Evolutionary conservation across 2,797 vertebrate genomes (phyloP).

Genomic region (Momotus momota): DNA sequence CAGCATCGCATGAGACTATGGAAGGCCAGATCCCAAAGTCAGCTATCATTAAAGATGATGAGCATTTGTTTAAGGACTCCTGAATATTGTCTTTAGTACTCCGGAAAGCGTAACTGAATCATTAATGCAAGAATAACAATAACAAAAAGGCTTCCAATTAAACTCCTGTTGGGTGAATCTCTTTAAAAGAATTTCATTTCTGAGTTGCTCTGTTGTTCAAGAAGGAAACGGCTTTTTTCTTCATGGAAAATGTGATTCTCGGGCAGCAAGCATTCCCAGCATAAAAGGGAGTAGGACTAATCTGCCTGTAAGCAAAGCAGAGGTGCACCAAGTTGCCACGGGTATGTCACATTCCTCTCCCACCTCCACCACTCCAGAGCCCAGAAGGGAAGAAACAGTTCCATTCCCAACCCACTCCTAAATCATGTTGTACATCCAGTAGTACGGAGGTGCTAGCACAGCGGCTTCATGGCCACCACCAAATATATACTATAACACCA

Average conservation of each 20-base stretch:
- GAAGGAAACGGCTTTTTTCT: background rate
- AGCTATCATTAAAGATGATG: background rate
- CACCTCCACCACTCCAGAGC: background rate
- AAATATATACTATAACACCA: background rate
- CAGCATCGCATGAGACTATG: background rate
- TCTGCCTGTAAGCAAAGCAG: background rate
- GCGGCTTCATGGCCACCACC: background rate
- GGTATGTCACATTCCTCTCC: background rate
- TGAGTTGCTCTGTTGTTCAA: background rate
- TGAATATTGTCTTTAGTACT: background rate
- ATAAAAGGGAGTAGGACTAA: rapidly evolving
- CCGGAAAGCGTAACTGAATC: background rate
- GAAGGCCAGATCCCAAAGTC: background rate
- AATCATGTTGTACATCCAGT: background rate
- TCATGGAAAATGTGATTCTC: background rate
- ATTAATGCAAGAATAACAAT: background rate
- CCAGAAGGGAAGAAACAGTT: background rate
- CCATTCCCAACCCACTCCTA: background rate
- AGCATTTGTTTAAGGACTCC: background rate
- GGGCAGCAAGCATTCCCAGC: background rate
- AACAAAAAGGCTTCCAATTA: background rate
- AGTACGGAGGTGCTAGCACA: background rate
- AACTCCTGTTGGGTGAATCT: background rate
- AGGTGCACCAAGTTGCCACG: background rate
- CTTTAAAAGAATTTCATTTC: background rate